Evolutionary conservation across 2,113 vertebrate genomes (phyloP).

Genomic region (Platysternon megacephalum): DNA sequence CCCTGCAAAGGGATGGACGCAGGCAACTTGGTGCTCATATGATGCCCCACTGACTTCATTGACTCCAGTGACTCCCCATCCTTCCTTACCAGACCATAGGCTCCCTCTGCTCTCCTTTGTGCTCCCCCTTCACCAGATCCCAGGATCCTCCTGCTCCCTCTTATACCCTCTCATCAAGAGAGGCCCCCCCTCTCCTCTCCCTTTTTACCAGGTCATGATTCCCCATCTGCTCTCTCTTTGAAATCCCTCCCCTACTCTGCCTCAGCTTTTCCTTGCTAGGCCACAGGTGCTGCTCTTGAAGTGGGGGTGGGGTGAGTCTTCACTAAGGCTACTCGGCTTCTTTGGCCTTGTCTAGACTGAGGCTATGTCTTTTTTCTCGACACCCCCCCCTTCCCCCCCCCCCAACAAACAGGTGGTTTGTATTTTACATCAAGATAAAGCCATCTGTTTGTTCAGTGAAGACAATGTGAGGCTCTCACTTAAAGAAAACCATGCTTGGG

Average conservation of each 20-base stretch:
- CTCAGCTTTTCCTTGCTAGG: neutral
- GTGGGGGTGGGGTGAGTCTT: too few species aligned
- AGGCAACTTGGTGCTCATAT: rapidly evolving
- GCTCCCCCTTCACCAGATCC: neutral
- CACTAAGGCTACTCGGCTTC: neutral
- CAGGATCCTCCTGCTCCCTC: rapidly evolving
- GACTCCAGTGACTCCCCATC: neutral
- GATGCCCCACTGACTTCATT: neutral
- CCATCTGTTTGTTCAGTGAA: neutral
- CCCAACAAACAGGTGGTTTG: neutral
- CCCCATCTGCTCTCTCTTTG: neutral
- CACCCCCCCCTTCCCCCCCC: too few species aligned
- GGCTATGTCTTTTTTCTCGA: neutral
- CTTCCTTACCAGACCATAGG: neutral
- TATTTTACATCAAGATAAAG: neutral
- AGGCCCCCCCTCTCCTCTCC: neutral
- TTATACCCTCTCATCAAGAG: neutral
- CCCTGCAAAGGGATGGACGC: rapidly evolving
- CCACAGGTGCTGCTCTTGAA: neutral
- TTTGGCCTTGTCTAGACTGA: neutral
- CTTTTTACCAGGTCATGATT: neutral
- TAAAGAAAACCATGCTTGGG: neutral
- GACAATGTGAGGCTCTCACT: neutral
- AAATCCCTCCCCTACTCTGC: neutral
- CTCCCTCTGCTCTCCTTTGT: neutral